phyloP scores from a whole-genome alignment of 2,888 invertebrate genomes.

The Melikaiella ostensackeni region DNA sequence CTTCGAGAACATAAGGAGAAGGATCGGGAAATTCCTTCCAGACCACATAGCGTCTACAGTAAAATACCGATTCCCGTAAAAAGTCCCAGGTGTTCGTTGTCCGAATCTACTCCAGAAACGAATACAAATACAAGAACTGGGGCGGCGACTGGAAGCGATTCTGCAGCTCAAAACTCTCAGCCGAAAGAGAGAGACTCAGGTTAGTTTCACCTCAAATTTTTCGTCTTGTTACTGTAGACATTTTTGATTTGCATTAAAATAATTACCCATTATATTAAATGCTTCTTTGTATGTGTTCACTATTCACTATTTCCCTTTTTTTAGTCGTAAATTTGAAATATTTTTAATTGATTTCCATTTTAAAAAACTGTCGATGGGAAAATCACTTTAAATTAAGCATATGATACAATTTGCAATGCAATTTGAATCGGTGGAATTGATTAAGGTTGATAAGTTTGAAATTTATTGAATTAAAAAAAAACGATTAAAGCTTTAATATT shows the following conservation, averaged over 20 bases:
- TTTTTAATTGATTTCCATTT: too few species aligned
- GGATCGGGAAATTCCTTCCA: conserved; percentile 65
- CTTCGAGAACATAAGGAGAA: conserved; percentile 67
- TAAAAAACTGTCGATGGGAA: too few species aligned
- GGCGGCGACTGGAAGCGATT: conserved; percentile 65
- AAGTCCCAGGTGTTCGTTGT: conserved; percentile 73
- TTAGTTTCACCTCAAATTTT: conserved; percentile 60
- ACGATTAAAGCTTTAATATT: too few species aligned
- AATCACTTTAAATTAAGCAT: too few species aligned
- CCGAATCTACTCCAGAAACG: conserved; percentile 71
- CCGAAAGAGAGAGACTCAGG: conserved; percentile 71
- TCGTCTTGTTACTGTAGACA: neutral
- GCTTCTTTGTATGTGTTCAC: conserved; percentile 7
- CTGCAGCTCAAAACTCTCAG: conserved; percentile 56
- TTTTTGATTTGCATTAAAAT: conserved; percentile 40
- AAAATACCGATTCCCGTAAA: conserved; percentile 83
- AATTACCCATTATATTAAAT: neutral
- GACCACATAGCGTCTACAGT: conserved; percentile 78
- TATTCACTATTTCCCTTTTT: too few species aligned
- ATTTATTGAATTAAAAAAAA: too few species aligned
- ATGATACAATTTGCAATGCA: too few species aligned
- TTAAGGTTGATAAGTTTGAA: too few species aligned
- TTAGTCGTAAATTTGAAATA: too few species aligned
- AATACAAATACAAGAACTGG: conserved; percentile 68
- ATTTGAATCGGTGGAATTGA: too few species aligned